These are phyloP conservation scores for Dendrolimus kikuchii DNA, from an alignment of 1,140 invertebrate species.

Conservation along the genomic window DNA sequence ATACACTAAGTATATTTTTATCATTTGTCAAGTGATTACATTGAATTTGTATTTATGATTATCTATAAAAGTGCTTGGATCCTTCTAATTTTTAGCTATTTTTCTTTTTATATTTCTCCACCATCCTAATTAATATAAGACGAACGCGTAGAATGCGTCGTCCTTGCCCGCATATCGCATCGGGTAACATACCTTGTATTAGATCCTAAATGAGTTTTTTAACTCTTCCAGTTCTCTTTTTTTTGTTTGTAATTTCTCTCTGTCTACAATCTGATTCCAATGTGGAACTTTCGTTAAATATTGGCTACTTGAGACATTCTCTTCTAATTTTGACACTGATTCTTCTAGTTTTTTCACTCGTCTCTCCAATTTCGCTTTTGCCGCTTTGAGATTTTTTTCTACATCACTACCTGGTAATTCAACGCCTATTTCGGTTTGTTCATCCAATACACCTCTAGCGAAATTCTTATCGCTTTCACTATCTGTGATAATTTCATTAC, in stretches of 20 bases:
- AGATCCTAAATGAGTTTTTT: slow-evolving; percentile 38
- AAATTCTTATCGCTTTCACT: slow-evolving; percentile 20
- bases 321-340: slow-evolving; percentile 35
- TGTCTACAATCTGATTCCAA: slow-evolving; percentile 32
- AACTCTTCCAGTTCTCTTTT: slow-evolving; percentile 46
- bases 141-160: too few species aligned
- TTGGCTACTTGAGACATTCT: slow-evolving; percentile 28
- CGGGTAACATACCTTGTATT: too few species aligned
- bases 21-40: too few species aligned
- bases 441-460: slow-evolving; percentile 34
- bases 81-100: too few species aligned
- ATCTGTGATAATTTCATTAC: slow-evolving; percentile 31
- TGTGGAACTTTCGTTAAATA: slow-evolving; percentile 33
- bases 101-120: too few species aligned
- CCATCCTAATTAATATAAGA: too few species aligned
- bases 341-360: slow-evolving; percentile 51
- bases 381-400: slow-evolving; percentile 28
- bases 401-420: slow-evolving; percentile 33
- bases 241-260: slow-evolving; percentile 35
- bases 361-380: slow-evolving; percentile 38
- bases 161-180: too few species aligned
- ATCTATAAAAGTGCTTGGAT: too few species aligned
- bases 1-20: too few species aligned
- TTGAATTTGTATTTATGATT: too few species aligned
- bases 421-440: slow-evolving; percentile 39